These are phyloP conservation scores for Xylophagus ater DNA, from an alignment of 2,888 invertebrate species.

Conservation along the genomic window DNA sequence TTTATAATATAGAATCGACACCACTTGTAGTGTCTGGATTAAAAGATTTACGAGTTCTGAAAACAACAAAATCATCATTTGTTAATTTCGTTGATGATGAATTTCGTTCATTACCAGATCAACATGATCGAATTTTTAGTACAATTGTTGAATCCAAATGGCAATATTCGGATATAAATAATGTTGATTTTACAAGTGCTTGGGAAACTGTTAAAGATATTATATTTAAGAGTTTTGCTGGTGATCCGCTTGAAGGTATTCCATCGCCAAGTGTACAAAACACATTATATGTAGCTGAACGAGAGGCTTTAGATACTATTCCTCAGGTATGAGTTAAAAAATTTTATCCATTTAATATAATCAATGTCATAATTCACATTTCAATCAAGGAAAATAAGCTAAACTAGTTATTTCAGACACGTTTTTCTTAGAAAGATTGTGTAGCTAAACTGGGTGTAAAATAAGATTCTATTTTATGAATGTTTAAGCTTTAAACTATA, in stretches of 20 bases:
- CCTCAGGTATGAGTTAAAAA: slow-evolving; percentile 46
- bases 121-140: slow-evolving; percentile 60
- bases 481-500: too few species aligned
- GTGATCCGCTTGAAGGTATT: slow-evolving; percentile 57
- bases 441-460: too few species aligned
- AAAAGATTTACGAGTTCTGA: slow-evolving; percentile 58
- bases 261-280: slow-evolving; percentile 71
- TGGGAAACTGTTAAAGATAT: slow-evolving; percentile 61
- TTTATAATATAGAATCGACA: slow-evolving; percentile 35
- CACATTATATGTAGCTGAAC: slow-evolving; percentile 61
- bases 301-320: slow-evolving; percentile 54
- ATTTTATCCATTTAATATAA: too few species aligned
- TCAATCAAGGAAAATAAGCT: too few species aligned
- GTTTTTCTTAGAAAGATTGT: too few species aligned
- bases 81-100: slow-evolving; percentile 69
- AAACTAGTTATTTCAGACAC: too few species aligned
- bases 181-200: slow-evolving; percentile 56
- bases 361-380: too few species aligned
- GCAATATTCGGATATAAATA: slow-evolving; percentile 54
- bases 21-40: slow-evolving; percentile 56
- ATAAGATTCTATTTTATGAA: too few species aligned
- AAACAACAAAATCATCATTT: slow-evolving; percentile 73
- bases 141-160: slow-evolving; percentile 65
- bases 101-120: slow-evolving; percentile 62
- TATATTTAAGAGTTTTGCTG: slow-evolving; percentile 64